A percentile compares a stretch with the other conserved stretches of the same genome.
Evolutionary conservation across 2,797 vertebrate genomes (phyloP).

Genomic region (Onychomys arenicola): DNA sequence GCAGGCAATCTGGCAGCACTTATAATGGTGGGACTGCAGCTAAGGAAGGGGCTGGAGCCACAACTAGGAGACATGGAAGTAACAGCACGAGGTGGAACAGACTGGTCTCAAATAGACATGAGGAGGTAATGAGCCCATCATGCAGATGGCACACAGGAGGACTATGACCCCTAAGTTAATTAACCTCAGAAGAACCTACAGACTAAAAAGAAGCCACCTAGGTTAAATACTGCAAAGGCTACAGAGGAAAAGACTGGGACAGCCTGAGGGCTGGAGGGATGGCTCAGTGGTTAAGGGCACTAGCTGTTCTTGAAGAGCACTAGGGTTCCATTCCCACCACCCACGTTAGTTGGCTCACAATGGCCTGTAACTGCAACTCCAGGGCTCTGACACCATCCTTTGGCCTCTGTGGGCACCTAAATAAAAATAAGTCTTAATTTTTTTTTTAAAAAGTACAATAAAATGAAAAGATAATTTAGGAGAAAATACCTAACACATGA

Average conservation of each 20-base stretch:
- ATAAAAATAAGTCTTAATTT: not conserved
- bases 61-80: not conserved
- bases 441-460: too few relatives aligned
- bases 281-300: not conserved
- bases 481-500: not conserved
- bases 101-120: not conserved
- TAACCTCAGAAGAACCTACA: not conserved
- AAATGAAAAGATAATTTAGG: not conserved
- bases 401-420: not conserved
- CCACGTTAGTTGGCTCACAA: not conserved
- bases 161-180: not conserved
- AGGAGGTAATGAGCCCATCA: not conserved
- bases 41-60: not conserved
- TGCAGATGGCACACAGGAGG: not conserved
- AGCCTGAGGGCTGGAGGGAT: not conserved
- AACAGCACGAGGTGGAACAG: not conserved
- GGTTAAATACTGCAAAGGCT: not conserved
- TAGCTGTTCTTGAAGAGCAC: not conserved
- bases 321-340: not conserved
- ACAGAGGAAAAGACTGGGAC: not conserved
- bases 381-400: not conserved
- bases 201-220: not conserved
- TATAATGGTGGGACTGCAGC: not conserved
- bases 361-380: not conserved
- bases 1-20: not conserved